phyloP scores from a whole-genome alignment of 2,797 vertebrate species.

The Sciurus carolinensis region DNA sequence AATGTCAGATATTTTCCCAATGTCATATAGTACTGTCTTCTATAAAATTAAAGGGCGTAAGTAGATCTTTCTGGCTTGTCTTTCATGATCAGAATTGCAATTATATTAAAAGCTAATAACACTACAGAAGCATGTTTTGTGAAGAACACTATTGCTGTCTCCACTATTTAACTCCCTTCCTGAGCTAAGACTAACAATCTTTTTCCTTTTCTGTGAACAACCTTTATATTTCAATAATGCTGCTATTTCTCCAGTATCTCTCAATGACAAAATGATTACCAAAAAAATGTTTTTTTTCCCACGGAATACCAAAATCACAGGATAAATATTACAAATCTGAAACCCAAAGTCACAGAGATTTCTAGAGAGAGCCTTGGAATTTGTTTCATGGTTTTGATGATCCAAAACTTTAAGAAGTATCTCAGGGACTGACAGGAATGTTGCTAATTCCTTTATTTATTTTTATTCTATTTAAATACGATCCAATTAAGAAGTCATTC shows the following conservation, averaged over 20 bases:
- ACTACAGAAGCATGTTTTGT: background rate
- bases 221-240: background rate
- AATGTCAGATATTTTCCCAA: conserved; percentile 71
- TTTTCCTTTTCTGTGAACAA: background rate
- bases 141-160: background rate
- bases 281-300: conserved; percentile 6
- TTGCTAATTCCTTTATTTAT: background rate
- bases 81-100: background rate
- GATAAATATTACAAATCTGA: conserved; percentile 38
- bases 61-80: conserved; percentile 51
- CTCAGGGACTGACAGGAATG: background rate
- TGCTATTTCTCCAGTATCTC: background rate
- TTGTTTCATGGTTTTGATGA: background rate
- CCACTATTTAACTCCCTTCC: background rate
- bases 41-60: conserved; percentile 58
- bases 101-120: background rate
- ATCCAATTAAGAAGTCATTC: background rate
- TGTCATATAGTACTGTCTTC: conserved; percentile 60
- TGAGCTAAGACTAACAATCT: background rate
- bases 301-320: background rate
- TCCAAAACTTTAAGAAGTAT: background rate
- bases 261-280: background rate
- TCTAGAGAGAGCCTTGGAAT: background rate
- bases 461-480: conserved; percentile 31
- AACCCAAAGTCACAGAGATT: background rate